Evolutionary conservation across 92 coral and sea anemone genomes (phyloP).

Genomic region (Phenganax stokvisi): DNA sequence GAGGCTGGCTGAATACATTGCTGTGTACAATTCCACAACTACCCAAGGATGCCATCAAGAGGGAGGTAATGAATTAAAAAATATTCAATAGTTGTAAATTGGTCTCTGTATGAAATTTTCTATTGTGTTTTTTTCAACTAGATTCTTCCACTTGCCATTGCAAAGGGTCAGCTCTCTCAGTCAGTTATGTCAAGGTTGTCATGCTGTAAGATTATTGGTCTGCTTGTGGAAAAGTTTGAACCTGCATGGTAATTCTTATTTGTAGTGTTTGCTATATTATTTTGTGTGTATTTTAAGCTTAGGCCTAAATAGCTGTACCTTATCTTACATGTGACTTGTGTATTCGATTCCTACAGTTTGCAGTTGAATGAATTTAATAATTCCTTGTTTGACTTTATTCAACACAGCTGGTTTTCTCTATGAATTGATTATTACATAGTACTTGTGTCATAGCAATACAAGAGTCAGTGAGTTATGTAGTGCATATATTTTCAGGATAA

Average conservation of each 20-base stretch:
- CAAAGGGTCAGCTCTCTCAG: slow-evolving; percentile 93
- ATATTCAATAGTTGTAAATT: neutral
- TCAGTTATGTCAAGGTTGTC: slow-evolving; percentile 85
- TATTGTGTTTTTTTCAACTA: slow-evolving; percentile 34
- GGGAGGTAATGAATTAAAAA: slow-evolving; percentile 64
- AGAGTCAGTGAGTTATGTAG: too few species aligned
- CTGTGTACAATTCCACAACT: slow-evolving; percentile 68
- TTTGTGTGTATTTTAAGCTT: too few species aligned
- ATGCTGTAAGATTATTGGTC: slow-evolving; percentile 84
- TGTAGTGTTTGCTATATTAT: too few species aligned
- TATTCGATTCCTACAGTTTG: too few species aligned
- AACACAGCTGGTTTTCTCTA: too few species aligned
- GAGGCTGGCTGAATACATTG: slow-evolving; percentile 85
- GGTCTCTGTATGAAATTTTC: neutral
- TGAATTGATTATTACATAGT: too few species aligned
- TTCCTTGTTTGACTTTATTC: too few species aligned
- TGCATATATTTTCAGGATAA: slow-evolving; percentile 57
- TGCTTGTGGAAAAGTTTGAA: slow-evolving; percentile 88
- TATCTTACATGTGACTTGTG: too few species aligned
- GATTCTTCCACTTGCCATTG: slow-evolving; percentile 83
- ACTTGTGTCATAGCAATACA: too few species aligned
- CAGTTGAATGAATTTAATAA: too few species aligned
- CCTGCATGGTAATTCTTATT: slow-evolving; percentile 65
- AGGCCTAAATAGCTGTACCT: too few species aligned
- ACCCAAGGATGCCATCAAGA: slow-evolving; percentile 90